phyloP scores from a whole-genome alignment of 2,797 vertebrate species.

The Manis javanica region DNA sequence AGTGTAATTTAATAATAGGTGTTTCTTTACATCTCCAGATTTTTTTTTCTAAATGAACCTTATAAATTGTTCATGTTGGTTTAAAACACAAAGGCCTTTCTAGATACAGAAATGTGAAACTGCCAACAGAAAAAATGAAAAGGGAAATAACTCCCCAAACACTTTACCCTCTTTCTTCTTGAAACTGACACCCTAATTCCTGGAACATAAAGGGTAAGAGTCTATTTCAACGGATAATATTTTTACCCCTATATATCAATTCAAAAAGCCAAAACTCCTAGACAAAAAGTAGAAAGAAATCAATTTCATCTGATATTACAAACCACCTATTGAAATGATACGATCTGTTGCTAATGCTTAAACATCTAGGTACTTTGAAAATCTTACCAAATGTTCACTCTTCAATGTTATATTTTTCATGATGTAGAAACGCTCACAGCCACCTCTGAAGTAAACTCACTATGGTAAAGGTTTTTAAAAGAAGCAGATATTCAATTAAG shows the following conservation, averaged over 20 bases:
- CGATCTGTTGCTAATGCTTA: neutral
- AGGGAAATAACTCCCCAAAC: slow-evolving; percentile 26
- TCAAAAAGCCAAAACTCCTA: neutral
- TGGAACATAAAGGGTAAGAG: neutral
- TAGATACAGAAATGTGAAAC: slow-evolving; percentile 52
- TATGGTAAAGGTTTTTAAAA: neutral
- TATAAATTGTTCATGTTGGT: slow-evolving; percentile 32
- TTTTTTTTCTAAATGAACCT: slow-evolving; percentile 54
- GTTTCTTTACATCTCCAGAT: slow-evolving; percentile 58
- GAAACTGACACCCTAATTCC: slow-evolving; percentile 53
- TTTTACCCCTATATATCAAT: neutral
- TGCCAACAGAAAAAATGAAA: slow-evolving; percentile 42
- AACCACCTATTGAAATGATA: neutral
- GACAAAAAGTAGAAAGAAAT: neutral
- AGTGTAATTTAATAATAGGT: slow-evolving; percentile 68
- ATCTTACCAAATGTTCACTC: neutral
- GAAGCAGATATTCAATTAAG: neutral
- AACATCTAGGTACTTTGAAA: neutral
- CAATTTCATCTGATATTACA: neutral
- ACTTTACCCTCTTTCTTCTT: neutral
- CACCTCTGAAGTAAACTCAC: slow-evolving; percentile 26
- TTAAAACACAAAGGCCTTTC: slow-evolving; percentile 60
- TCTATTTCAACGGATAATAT: slow-evolving; percentile 6
- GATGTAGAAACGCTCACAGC: neutral
- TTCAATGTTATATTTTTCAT: slow-evolving; percentile 34